These are phyloP conservation scores for Meghimatium bilineatum DNA, from an alignment of 2,888 invertebrate species.

Conservation along the genomic window DNA sequence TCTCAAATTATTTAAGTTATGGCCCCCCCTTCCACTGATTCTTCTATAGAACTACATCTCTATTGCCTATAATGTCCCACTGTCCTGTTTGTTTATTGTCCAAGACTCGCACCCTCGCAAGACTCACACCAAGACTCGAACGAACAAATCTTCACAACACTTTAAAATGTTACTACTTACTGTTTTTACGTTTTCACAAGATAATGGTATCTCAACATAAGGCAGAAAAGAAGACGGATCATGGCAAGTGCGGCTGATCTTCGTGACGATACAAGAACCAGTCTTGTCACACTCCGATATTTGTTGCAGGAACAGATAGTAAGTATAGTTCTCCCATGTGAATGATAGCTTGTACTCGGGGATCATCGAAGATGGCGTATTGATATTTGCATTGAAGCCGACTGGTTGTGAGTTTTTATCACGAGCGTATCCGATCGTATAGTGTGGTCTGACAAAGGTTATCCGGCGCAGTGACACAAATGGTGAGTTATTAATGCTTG, in stretches of 20 bases:
- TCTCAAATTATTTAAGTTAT: too few relatives aligned
- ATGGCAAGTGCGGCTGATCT: conserved; percentile 21
- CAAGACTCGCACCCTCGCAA: too few relatives aligned
- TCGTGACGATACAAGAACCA: conserved; percentile 7
- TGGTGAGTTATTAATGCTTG: background rate
- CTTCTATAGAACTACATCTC: too few relatives aligned
- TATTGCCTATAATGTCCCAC: too few relatives aligned
- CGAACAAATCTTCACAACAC: too few relatives aligned
- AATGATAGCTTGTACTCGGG: conserved; percentile 37
- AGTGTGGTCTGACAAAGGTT: background rate
- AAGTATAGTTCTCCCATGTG: conserved; percentile 13
- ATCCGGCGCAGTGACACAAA: conserved; percentile 15
- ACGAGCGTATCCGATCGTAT: conserved; percentile 6
- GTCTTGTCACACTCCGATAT: background rate
- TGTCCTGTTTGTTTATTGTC: too few relatives aligned
- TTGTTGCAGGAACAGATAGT: conserved; percentile 23
- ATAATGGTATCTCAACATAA: conserved; percentile 30
- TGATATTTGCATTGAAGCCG: background rate
- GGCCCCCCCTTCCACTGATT: too few relatives aligned
- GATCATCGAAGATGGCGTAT: background rate
- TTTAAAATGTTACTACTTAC: background rate
- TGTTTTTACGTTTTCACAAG: background rate
- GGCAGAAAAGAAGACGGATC: background rate
- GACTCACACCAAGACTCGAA: too few relatives aligned
- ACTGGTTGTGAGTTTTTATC: conserved; percentile 5